Percentiles rank a stretch among this genome's conserved stretches.
phyloP scores from a whole-genome alignment of 1,140 invertebrate species.

The Caenorhabditis brenneri region DNA sequence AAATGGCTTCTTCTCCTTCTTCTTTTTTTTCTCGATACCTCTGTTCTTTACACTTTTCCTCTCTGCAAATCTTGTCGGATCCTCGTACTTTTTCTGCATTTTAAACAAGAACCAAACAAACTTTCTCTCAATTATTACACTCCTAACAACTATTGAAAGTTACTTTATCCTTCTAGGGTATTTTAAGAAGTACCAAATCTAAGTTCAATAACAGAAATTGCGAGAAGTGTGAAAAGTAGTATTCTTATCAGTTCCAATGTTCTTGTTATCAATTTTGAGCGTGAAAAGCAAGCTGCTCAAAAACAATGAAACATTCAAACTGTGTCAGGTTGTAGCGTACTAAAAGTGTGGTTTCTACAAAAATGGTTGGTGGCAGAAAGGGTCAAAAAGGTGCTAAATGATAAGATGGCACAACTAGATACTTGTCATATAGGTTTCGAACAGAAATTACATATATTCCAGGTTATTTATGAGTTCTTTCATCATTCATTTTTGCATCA shows the following conservation, averaged over 20 bases:
- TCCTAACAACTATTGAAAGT: background rate
- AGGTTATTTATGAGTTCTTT: background rate
- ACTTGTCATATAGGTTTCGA: conserved; percentile 8
- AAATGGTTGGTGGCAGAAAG: background rate
- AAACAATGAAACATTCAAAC: background rate
- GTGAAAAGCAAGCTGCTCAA: background rate
- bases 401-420: conserved; percentile 4
- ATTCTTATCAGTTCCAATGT: background rate
- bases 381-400: background rate
- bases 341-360: conserved; percentile 1
- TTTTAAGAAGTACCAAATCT: background rate
- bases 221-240: background rate
- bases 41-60: background rate
- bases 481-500: background rate
- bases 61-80: background rate
- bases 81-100: background rate
- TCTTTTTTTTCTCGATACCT: background rate
- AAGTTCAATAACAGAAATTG: background rate
- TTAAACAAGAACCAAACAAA: background rate
- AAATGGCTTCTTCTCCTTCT: background rate
- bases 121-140: background rate
- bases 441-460: background rate
- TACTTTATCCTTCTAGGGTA: background rate
- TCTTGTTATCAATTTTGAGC: background rate
- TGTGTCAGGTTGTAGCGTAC: conserved; percentile 6